Evolutionary conservation across 2,797 vertebrate genomes (phyloP), one percentile per base, ranked within the genome.

Genomic region (Rhinogobio ventralis): DNA sequence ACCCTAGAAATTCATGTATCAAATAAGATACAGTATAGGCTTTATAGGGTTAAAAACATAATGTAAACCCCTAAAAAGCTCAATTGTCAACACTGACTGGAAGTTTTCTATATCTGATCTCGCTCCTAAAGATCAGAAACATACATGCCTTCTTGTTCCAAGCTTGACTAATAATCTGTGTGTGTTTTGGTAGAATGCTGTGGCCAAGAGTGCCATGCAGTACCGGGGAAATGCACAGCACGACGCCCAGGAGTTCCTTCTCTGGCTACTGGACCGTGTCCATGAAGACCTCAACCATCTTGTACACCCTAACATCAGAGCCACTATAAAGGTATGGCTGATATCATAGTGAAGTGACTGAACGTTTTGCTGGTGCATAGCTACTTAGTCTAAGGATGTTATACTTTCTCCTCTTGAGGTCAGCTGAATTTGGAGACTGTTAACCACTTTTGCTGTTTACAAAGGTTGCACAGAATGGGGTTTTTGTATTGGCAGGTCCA

Each of bases 231-330:
- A 96, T 0, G 94, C 98, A 45, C 98, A 99, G 91, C 98, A 99
- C 0, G 98, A 99, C 1, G 98, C 98, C 0, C 98, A 99, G 90
- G 98, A 99, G 93, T 99, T 99, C 89, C 95, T 99, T 66, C 95
- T 99, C n/a, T 99, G 98, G 98, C 95, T 99, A 33, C 93, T 99
- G 83, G 98, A 99, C 93, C 92, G 98, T 89, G 98, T 99, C 2
- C 98, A 99, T 0, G 98, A 99, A 85, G 98, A 99, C 89, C 94
- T 99, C 45, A 96, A 99, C 92, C 96, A 97, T 0, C 91, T 91
- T 0, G 94, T 96, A 85, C 95, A 96, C 87, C 95, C 95, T 84
- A 94, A 93, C 0, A 89, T 93, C 88, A 92, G 96, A 89, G 93
- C 96, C 4, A 88, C 96, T 0, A 89, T 97, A 85, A 99, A 97